phyloP scores from a whole-genome alignment of 2,888 invertebrate species.

The Dynastes grantii region DNA sequence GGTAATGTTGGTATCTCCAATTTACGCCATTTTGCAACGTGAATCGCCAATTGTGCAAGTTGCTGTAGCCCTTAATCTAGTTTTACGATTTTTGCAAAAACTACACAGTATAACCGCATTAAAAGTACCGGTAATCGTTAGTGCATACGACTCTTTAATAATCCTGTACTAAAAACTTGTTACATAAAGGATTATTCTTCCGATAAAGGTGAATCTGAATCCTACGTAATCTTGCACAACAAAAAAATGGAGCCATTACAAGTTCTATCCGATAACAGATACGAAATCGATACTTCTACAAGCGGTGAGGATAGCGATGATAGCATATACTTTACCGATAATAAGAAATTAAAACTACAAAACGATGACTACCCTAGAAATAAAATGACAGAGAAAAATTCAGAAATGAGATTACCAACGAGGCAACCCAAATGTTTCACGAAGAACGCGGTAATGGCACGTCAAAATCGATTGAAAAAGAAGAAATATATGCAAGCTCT shows the following conservation, averaged over 20 bases:
- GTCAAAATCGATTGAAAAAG: slow-evolving; percentile 77
- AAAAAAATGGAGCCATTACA: not conserved
- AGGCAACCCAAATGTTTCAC: slow-evolving; percentile 70
- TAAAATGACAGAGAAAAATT: not conserved
- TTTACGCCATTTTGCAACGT: not conserved
- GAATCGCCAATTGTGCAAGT: not conserved
- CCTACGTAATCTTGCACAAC: not conserved
- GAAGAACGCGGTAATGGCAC: slow-evolving; percentile 76
- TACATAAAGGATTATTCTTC: not conserved
- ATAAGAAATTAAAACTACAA: slow-evolving; percentile 7
- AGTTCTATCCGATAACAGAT: not conserved
- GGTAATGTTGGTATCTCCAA: not conserved
- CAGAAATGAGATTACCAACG: not conserved
- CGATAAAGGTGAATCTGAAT: not conserved
- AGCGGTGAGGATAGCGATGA: slow-evolving; percentile 16
- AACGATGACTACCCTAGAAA: not conserved
- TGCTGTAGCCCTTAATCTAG: not conserved
- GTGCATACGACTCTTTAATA: not conserved
- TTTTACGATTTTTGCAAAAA: not conserved
- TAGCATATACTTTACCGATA: slow-evolving; percentile 15
- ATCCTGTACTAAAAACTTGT: not conserved
- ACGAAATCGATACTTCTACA: not conserved
- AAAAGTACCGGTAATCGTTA: not conserved
- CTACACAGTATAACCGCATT: not conserved
- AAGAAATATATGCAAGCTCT: slow-evolving; percentile 75